Evolutionary conservation across 2,113 vertebrate genomes (phyloP), one percentile per base, ranked within the genome.

Genomic region (Lanius ludovicianus): DNA sequence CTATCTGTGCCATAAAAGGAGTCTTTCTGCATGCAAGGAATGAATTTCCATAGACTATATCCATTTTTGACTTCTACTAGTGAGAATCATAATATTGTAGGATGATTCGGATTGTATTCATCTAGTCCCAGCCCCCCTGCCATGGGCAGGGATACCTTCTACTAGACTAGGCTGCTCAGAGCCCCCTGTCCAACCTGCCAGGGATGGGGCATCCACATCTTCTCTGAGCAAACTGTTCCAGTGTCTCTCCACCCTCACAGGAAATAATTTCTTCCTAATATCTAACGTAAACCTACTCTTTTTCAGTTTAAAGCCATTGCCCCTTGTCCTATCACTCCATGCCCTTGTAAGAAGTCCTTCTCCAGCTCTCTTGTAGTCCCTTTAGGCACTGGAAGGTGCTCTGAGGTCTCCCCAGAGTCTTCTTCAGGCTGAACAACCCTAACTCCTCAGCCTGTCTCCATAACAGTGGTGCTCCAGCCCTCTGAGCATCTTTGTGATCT

Each of bases 91-190:
- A 22, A 41, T 35, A 9, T 5, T 13, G 5, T 35, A 33, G 7
- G 13, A 33, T 70, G 22, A 42, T 33, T 37, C 75, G n/a, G 20
- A 33, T 68, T 60, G 20, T 24, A 20, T 37, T 49, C 42, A 37
- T 33, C 16, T 47, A 62, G 17, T 27, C 19, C 25, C 0, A 1
- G 11, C 8, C 25, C 7, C 12, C 1, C n/a, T 69, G 17, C 39
- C 16, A 9, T 21, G 15, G 41, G 35, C 17, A 37, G n/a, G 21
- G 25, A 31, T 35, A 49, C 22, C 31, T 55, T 42, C 47, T 47
- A 55, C 17, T 69, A 23, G 31, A 13, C 21, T 47, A 55, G 63
- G 31, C 21, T 89, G 62, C 63, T 89, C 41, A 47, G 25, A 76
- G 8, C 24, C 10, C 30, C 47, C 13, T 52, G 30, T 41, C 47